A percentile compares a stretch with the other conserved stretches of the same genome.
These are phyloP conservation scores for Eciton burchellii DNA, from an alignment of 1,140 invertebrate species.

Conservation along the genomic window DNA sequence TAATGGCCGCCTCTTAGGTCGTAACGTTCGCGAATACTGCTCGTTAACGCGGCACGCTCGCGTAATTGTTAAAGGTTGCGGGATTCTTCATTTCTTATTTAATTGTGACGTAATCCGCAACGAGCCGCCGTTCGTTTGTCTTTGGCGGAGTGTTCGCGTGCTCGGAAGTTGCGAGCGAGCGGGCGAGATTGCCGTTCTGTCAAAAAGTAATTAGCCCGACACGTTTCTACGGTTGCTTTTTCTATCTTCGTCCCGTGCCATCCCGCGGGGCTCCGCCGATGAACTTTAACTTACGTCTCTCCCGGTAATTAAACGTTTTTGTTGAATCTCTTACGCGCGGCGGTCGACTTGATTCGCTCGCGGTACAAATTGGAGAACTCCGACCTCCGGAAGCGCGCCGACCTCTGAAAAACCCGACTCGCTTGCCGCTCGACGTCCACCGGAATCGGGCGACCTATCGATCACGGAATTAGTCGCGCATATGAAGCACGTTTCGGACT, in stretches of 20 bases:
- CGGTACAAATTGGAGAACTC: slow-evolving; percentile 4
- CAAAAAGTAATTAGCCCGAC: slow-evolving; percentile 31
- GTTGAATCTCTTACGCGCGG: not conserved
- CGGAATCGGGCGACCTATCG: slow-evolving; percentile 10
- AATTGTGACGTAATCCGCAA: not conserved
- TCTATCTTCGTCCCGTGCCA: not conserved
- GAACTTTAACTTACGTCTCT: not conserved
- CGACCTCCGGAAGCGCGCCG: not conserved
- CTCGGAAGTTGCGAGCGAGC: not conserved
- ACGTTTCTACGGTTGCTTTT: not conserved
- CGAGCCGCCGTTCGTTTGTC: not conserved
- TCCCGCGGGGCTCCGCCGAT: not conserved
- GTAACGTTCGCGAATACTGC: too few relatives aligned
- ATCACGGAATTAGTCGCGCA: slow-evolving; percentile 15
- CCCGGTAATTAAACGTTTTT: not conserved
- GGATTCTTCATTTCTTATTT: not conserved
- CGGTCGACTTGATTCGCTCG: slow-evolving; percentile 2
- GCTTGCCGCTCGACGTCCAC: not conserved
- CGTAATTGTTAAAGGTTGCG: not conserved
- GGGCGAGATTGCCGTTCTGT: slow-evolving; percentile 2
- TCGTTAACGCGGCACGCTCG: not conserved
- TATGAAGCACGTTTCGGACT: slow-evolving; percentile 17
- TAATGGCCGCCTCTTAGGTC: too few relatives aligned
- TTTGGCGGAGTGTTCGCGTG: not conserved
- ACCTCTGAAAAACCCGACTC: not conserved